Base-by-base conservation (phyloP, 2,113 vertebrate species). In the Halichoeres trimaculatus region DNA sequence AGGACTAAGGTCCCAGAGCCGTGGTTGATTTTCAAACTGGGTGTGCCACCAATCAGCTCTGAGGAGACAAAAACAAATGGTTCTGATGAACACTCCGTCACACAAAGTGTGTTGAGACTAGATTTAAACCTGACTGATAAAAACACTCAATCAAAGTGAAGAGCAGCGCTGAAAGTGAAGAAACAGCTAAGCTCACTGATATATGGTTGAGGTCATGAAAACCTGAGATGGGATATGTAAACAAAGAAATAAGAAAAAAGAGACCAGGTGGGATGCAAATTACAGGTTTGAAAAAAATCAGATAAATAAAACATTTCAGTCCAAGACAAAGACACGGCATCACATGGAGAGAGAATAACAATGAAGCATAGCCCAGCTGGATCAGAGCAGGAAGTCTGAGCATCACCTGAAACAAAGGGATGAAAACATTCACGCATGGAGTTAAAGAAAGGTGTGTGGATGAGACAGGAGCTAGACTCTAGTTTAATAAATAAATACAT, bases 11-110 rank as follows among this genome's bases (percentile, higher is more conserved):
- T 93, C 23, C 90, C 92, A 36, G 92, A 93, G 14, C 92, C 91
- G 3, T 93, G 90, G 77, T 92, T 93, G 23, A 93, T 81, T 85
- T 93, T 93, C 58, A 93, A 83, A 71, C 85, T 91, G 19, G 92
- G 90, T 0, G 81, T 84, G 59, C 92, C 92, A 45, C 85, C 78
- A 70, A 90, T 88, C 68, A 93, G 62, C 54, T 93, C 92, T 93
- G 67, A 63, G 52, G 61, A 71, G 3, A 55, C 71, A 14, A 63
- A 7, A 30, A 17, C 1, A 5, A 26, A 61, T 5, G 11, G 38
- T 12, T 40, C 38, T 4, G 9, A 30, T 30, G 30, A 30, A 30
- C 30, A 30, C 30, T 30, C 30, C 3, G 30, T 30, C 30, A 30
- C 30, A 30, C 30, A 30, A 30, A 30, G 6, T 30, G 30, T 30